Evolutionary conservation across 2,113 vertebrate species (phyloP), one percentile per base, ranked within the genome.

Genomic region (Marcusenius ussheri): DNA sequence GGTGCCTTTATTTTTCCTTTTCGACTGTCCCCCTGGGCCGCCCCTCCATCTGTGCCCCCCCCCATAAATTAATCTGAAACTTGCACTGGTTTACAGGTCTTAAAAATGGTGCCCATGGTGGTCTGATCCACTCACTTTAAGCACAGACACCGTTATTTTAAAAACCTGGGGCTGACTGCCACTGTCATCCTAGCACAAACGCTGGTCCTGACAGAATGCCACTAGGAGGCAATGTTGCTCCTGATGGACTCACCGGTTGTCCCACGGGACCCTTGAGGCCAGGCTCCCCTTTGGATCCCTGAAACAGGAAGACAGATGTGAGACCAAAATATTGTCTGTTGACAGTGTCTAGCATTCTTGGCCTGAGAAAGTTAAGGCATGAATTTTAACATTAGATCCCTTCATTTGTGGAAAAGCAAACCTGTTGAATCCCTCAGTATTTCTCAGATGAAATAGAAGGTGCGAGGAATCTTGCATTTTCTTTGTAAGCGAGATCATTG

Each of bases 221-320:
- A 10, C 21, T 21, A 84, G 19, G 21, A n/a, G 45, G 45, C 17
- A 0, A n/a, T 21, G 39, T 84, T 11, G 39, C 11, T 51, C 39
- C 35, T n/a, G 42, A 5, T 3, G 3, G 87, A 95, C 96, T 97
- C 94, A 98, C 97, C 19, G 93, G 95, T 46, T 91, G 80, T 3
- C 97, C 97, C 2, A 94, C 87, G 53, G 92, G 89, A 27, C 97
- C 97, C 13, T 93, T 93, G 19, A 91, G 93, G 7, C 97, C 97
- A 0, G 91, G 93, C 46, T 93, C 91, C 56, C 97, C 97, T 90
- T 93, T 93, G 74, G 92, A 88, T 2, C 97, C 97, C 97, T 98
- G 92, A 39, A 92, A 92, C 1, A 88, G 84, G 13, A 88, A 84
- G 31, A 84, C 31, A 51, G 3, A 77, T 1, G 2, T 66, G 87